Evolutionary conservation across 2,797 vertebrate species (phyloP).

Genomic region (Sebastolobus altivelis): DNA sequence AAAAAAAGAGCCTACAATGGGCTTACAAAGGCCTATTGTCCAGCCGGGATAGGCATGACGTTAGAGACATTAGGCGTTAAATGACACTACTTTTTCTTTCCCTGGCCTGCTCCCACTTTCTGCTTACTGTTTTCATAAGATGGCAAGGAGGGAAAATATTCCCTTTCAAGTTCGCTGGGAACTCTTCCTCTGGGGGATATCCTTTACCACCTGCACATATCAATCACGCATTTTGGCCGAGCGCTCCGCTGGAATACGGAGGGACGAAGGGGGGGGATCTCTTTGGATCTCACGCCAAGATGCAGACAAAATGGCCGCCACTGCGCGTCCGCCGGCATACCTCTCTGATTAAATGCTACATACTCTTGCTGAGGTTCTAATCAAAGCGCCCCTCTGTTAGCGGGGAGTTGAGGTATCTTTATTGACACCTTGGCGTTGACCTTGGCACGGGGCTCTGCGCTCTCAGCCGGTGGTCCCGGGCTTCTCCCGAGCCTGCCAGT

Average conservation of each 20-base stretch:
- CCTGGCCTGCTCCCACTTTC: constrained; percentile 46
- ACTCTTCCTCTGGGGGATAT: constrained; percentile 63
- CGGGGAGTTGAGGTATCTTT: constrained; percentile 59
- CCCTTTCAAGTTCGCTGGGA: constrained; percentile 73
- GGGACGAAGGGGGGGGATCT: constrained; percentile 13
- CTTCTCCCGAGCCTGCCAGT: constrained; percentile 49
- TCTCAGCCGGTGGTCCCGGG: constrained; percentile 72
- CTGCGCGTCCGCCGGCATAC: constrained; percentile 19
- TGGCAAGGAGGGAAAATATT: constrained; percentile 58
- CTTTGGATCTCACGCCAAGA: constrained; percentile 52
- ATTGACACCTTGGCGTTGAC: constrained; percentile 74
- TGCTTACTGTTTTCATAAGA: constrained; percentile 69
- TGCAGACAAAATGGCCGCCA: constrained; percentile 66
- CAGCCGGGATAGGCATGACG: constrained; percentile 50
- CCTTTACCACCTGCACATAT: constrained; percentile 79
- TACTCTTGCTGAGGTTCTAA: constrained; percentile 45
- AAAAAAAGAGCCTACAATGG: constrained; percentile 47
- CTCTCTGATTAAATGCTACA: constrained; percentile 44
- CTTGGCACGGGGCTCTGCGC: constrained; percentile 49
- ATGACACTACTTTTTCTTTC: constrained; percentile 65
- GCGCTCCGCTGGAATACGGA: constrained; percentile 28
- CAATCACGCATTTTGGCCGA: constrained; percentile 63
- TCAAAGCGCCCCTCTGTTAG: constrained; percentile 69
- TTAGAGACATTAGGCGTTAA: constrained; percentile 66
- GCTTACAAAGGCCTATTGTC: constrained; percentile 74